Evolutionary conservation across 1,140 invertebrate genomes (phyloP), one percentile per base, ranked within the genome.

Genomic region (Papilio aristodemus): DNA sequence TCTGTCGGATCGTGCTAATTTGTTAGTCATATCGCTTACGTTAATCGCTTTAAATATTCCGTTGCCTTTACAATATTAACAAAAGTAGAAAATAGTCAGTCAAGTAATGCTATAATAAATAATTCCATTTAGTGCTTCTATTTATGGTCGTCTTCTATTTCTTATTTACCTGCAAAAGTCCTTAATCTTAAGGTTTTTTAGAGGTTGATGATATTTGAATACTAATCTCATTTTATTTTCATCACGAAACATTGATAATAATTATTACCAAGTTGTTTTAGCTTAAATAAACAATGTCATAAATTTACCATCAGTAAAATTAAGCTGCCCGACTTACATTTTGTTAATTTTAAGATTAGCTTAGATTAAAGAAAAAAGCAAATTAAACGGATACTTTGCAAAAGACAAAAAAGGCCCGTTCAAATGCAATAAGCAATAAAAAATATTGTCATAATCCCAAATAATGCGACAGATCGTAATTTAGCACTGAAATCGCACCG

Each of bases 381-480:
- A 70, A 73, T 72, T 72, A 41, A 58, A 58, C 46, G 13, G 43
- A n/a, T 54, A 69, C 41, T 70, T 73, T 60, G 67, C 64, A 66
- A 57, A 67, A 67, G 57, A 67, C 68, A 46, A 74, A 77, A 72
- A 77, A 74, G 70, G 71, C 71, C 59, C 62, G 75, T 22, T 70
- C 76, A 75, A 79, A 78, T 54, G 81, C 74, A 84, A 84, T 85
- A 86, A 81, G 80, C 78, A 80, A 82, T 78, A 78, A 79, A 81
- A 86, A 87, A 84, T 86, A 85, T 88, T 84, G 77, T 86, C 82
- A 77, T 85, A 84, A 91, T 88, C 83, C 76, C 69, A 87, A 91
- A 86, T 87, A 86, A 91, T 83, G 85, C 81, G 89, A 80, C 85
- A 84, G 78, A 75, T 79, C 78, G 70, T 89, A 85, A 89, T 85